Evolutionary conservation across 2,888 invertebrate species (phyloP).

Genomic region (Drosophila histrio): DNA sequence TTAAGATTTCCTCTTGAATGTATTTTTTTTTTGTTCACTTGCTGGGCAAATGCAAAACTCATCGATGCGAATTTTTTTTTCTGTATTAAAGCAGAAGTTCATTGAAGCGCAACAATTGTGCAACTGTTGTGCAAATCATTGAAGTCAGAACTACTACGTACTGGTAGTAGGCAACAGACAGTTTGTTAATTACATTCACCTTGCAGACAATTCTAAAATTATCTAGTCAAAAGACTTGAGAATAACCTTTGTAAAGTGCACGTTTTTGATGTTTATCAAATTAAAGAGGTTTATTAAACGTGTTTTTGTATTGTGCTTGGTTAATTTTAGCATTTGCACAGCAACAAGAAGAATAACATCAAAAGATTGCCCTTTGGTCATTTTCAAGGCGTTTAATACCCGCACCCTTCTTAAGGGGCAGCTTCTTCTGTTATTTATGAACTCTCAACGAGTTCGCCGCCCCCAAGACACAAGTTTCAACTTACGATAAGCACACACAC

Average conservation of each 20-base stretch:
- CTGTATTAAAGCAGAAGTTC: slow-evolving; percentile 27
- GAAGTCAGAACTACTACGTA: background rate
- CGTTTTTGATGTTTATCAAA: background rate
- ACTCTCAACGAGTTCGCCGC: slow-evolving; percentile 53
- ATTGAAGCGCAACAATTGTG: slow-evolving; percentile 38
- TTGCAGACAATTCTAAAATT: background rate
- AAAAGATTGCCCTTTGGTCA: slow-evolving; percentile 34
- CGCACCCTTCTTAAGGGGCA: slow-evolving; percentile 10
- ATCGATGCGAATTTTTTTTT: slow-evolving; percentile 30
- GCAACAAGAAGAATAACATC: slow-evolving; percentile 26
- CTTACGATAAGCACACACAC: slow-evolving; percentile 34
- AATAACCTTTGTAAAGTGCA: background rate
- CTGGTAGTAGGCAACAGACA: slow-evolving; percentile 8
- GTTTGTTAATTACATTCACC: slow-evolving; percentile 27
- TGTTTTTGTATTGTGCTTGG: background rate
- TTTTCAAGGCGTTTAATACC: slow-evolving; percentile 35
- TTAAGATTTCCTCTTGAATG: slow-evolving; percentile 46
- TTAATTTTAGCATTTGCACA: slow-evolving; percentile 28
- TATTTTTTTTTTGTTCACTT: background rate
- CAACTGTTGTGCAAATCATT: slow-evolving; percentile 38
- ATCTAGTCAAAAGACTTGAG: background rate
- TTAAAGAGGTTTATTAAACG: background rate
- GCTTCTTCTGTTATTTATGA: slow-evolving; percentile 67
- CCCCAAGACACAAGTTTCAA: slow-evolving; percentile 46
- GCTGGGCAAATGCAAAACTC: slow-evolving; percentile 53